phyloP scores from a whole-genome alignment of 1,140 invertebrate genomes.

The Drosophila kanapiae region DNA sequence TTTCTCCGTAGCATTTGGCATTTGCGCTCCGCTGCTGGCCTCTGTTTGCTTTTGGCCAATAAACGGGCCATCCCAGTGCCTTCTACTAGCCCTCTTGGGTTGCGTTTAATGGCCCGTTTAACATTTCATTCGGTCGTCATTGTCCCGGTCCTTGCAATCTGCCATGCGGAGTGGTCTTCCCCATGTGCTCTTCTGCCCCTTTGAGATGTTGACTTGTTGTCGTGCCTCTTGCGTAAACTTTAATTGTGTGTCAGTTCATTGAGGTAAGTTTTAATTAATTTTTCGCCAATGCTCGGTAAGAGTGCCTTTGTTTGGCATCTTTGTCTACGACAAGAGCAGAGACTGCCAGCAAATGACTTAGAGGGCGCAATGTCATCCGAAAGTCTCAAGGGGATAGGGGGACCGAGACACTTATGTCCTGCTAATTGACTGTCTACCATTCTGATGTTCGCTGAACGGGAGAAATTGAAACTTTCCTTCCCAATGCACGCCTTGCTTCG shows the following conservation, averaged over 20 bases:
- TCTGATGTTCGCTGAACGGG: not conserved
- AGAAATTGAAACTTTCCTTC: not conserved
- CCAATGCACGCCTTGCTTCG: not conserved
- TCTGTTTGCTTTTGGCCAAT: conserved; percentile 79
- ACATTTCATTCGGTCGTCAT: conserved; percentile 56
- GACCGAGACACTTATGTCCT: not conserved
- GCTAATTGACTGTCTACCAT: not conserved
- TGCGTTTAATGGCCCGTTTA: conserved; percentile 74
- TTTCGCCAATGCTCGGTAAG: conserved; percentile 40
- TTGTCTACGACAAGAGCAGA: conserved; percentile 14
- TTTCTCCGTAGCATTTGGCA: conserved; percentile 66
- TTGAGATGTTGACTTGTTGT: conserved; percentile 38
- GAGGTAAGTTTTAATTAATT: conserved; percentile 81
- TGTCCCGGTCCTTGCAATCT: conserved; percentile 4
- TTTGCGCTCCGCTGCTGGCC: conserved; percentile 61
- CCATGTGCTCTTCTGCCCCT: conserved; percentile 1
- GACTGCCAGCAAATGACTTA: conserved; percentile 1
- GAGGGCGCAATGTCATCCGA: not conserved
- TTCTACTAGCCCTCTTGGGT: conserved; percentile 12
- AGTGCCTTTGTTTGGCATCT: conserved; percentile 10
- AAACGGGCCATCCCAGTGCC: conserved; percentile 43
- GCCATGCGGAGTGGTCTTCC: not conserved
- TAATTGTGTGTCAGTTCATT: conserved; percentile 79
- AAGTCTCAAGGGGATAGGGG: not conserved
- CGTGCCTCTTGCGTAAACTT: conserved; percentile 71